These are phyloP conservation scores for Blomia tropicalis DNA, from an alignment of 2,888 invertebrate species.

Conservation along the genomic window DNA sequence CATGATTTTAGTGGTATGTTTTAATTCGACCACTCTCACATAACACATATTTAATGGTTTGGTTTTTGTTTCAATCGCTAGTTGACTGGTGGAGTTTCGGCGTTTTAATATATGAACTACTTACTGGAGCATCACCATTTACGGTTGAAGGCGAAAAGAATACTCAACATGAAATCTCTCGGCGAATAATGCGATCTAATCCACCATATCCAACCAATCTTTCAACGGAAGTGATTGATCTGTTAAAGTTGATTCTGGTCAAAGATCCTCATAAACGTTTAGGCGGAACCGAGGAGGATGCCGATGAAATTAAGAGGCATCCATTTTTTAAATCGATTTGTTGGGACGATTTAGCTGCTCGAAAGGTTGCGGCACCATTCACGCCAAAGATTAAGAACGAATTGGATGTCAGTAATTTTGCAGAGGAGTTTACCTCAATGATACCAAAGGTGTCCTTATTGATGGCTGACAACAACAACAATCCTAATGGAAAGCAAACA, in stretches of 20 bases:
- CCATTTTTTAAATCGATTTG: constrained; percentile 68
- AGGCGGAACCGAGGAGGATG: constrained; percentile 67
- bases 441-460: constrained; percentile 59
- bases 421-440: constrained; percentile 88
- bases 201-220: constrained; percentile 75
- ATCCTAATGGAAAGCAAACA: constrained; percentile 21
- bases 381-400: constrained; percentile 67
- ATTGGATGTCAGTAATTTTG: constrained; percentile 86
- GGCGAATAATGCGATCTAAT: constrained; percentile 66
- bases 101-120: constrained; percentile 81
- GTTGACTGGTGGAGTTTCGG: constrained; percentile 99
- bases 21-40: background rate
- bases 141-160: constrained; percentile 87
- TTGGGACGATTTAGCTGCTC: constrained; percentile 63
- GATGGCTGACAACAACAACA: constrained; percentile 24
- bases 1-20: constrained; percentile 63
- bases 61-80: background rate
- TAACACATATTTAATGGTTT: background rate
- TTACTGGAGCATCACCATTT: constrained; percentile 93
- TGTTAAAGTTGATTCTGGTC: constrained; percentile 62
- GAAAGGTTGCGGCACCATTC: constrained; percentile 69
- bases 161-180: constrained; percentile 83
- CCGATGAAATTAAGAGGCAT: constrained; percentile 74
- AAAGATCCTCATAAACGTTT: constrained; percentile 76
- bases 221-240: constrained; percentile 54